A percentile compares a stretch with the other conserved stretches of the same genome.
Conservation (phyloP, 2,888 invertebrate species). For the Ornithoptera alexandrae region DNA sequence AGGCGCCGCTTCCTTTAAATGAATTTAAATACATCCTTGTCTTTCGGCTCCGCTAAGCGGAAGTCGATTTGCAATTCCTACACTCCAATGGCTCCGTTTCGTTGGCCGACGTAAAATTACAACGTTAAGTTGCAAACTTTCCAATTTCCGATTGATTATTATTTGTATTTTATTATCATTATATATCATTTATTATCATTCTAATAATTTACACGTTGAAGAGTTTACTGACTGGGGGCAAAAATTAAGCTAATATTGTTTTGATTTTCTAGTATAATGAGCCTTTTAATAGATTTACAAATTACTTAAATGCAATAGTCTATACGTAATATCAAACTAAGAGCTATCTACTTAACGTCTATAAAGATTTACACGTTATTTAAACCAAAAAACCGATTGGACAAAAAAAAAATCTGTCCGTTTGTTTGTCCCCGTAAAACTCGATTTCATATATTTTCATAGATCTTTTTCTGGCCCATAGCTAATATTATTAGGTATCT, state of each 20-base stretch:
- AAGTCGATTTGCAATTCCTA: slow-evolving; percentile 70
- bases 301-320: no score
- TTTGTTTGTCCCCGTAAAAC: no score
- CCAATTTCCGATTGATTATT: slow-evolving; percentile 46
- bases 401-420: no score
- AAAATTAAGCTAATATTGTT: not conserved
- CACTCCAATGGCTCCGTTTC: slow-evolving; percentile 62
- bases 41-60: slow-evolving; percentile 63
- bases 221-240: not conserved
- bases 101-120: slow-evolving; percentile 68
- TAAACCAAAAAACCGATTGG: no score
- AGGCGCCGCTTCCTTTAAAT: slow-evolving; percentile 50
- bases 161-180: slow-evolving; percentile 50
- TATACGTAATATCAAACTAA: no score
- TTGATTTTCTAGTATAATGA: no score
- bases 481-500: no score
- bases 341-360: no score
- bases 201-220: slow-evolving; percentile 40
- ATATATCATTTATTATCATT: slow-evolving; percentile 43
- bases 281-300: no score
- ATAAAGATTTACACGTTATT: no score
- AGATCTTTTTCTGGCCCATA: no score
- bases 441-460: no score
- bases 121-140: slow-evolving; percentile 50
- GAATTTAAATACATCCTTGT: slow-evolving; percentile 74